Percentiles rank a stretch among this genome's conserved stretches.
Conservation (phyloP, 2,888 invertebrate species). For the Aradus depressus region DNA sequence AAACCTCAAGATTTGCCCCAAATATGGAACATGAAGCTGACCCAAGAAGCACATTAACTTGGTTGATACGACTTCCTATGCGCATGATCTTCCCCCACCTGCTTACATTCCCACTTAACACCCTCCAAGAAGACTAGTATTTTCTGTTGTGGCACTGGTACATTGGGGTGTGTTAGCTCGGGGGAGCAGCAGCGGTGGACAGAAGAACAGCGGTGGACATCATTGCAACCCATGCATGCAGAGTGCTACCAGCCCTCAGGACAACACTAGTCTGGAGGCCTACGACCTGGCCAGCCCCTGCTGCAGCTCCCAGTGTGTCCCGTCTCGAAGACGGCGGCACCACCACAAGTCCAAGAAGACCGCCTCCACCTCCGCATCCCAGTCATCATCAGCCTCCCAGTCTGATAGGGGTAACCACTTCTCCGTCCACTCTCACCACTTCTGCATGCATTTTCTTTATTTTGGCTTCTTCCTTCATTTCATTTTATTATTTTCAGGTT, state of each 20-base stretch:
- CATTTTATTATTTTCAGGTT: too few species aligned
- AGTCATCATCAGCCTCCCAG: slow-evolving; percentile 5
- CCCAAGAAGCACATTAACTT: too few species aligned
- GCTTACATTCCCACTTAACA: too few species aligned
- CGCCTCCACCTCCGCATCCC: slow-evolving; percentile 5
- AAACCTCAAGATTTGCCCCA: too few species aligned
- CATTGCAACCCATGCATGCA: slow-evolving; percentile 59
- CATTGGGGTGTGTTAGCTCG: slow-evolving; percentile 12
- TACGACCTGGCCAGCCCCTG: slow-evolving; percentile 79
- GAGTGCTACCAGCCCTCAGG: slow-evolving; percentile 43
- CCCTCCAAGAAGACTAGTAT: too few species aligned
- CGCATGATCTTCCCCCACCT: too few species aligned
- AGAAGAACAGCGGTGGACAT: slow-evolving; percentile 14
- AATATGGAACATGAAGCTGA: too few species aligned
- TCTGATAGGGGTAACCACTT: slow-evolving; percentile 15
- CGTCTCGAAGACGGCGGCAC: slow-evolving; percentile 35
- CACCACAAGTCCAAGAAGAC: slow-evolving; percentile 28
- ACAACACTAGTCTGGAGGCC: slow-evolving; percentile 69
- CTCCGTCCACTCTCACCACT: too few species aligned
- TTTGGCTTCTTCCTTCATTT: too few species aligned
- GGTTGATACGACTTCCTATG: too few species aligned
- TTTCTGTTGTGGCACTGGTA: too few species aligned
- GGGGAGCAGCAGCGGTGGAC: slow-evolving; percentile 9
- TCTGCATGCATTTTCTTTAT: too few species aligned
- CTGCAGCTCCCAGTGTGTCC: slow-evolving; percentile 76